These are phyloP conservation scores for Trichogramma pretiosum DNA, from an alignment of 1,140 invertebrate genomes.

Conservation along the genomic window DNA sequence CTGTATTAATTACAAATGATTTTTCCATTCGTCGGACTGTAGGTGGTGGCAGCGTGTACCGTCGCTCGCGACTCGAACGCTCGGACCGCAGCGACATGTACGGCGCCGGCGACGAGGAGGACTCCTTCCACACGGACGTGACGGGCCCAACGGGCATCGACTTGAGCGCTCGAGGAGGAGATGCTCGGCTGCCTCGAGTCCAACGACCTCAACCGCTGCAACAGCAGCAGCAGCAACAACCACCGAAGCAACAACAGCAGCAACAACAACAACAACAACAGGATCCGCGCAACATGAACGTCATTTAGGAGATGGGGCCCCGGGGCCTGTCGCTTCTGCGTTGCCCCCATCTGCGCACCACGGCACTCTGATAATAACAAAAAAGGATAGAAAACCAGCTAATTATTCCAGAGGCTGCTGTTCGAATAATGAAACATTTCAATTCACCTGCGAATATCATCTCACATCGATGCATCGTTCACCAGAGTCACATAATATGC, in stretches of 20 bases:
- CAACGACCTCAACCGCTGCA: too few species aligned
- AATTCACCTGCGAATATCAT: neutral
- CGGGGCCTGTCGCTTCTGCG: slow-evolving; percentile 43
- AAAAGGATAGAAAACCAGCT: neutral
- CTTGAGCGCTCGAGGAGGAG: too few species aligned
- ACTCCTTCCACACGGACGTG: slow-evolving; percentile 31
- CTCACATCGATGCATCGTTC: neutral
- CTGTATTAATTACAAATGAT: too few species aligned
- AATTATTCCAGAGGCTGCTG: neutral
- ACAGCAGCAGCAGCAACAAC: too few species aligned
- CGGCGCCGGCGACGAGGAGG: slow-evolving; percentile 38
- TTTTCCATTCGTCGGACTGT: neutral
- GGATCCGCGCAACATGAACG: slow-evolving; percentile 39
- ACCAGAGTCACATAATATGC: neutral
- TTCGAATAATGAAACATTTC: too few species aligned
- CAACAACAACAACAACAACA: too few species aligned
- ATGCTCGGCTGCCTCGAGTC: too few species aligned
- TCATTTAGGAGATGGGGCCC: slow-evolving; percentile 46
- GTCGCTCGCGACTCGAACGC: slow-evolving; percentile 38
- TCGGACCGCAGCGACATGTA: slow-evolving; percentile 34
- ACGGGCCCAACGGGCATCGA: too few species aligned
- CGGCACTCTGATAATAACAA: slow-evolving; percentile 30
- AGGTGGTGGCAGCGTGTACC: slow-evolving; percentile 26
- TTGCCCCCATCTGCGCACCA: slow-evolving; percentile 44
- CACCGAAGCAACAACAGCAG: too few species aligned